Base-by-base conservation (phyloP, 2,797 vertebrate species). In the Acanthurus leucopareius region DNA sequence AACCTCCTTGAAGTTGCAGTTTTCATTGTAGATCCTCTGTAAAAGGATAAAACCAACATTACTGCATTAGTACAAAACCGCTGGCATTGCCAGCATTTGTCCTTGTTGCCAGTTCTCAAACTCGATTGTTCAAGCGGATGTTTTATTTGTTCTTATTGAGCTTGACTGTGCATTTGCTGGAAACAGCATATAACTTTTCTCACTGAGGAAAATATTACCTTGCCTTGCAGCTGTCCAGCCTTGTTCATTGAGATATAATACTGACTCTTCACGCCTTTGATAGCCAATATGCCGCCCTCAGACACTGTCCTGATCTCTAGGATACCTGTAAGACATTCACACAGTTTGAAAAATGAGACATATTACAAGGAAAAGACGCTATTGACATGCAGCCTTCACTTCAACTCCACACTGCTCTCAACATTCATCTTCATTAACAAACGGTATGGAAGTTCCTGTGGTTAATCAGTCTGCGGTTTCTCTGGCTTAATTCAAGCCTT, bases 291-390 rank as follows among this genome's bases (percentile, higher is more conserved):
- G 72, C 98, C 97, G 73, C 97, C 97, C 90, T 99, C 97, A 14
- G 97, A 97, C 90, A 99, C 97, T 1, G 98, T 99, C 93, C 97
- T 96, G 92, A 99, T 99, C 96, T 99, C 98, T 91, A 99, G 96
- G 90, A 99, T 97, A 95, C 97, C 98, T 99, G 95, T 71, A 94
- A 94, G 84, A 88, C 82, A 86, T 32, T 85, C 69, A 86, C 69
- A 81, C n/a, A 61, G 38, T 71, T 38, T 68, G 70, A 25, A 53
- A 60, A 84, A 61, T 25, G 53, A 87, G 48, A 86, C 69, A 69
- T 56, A 71, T 58, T 35, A 76, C 58, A 81, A 82, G 20, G 82
- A 87, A 85, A 83, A 88, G 75, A 85, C 44, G 25, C 52, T 86
- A 88, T 90, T 77, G 90, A 56, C 93, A 82, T 80, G 32, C 47